Percentiles rank a stretch among this genome's conserved stretches.
These are phyloP conservation scores for Meriones unguiculatus DNA, from an alignment of 2,113 vertebrate species.

Conservation along the genomic window DNA sequence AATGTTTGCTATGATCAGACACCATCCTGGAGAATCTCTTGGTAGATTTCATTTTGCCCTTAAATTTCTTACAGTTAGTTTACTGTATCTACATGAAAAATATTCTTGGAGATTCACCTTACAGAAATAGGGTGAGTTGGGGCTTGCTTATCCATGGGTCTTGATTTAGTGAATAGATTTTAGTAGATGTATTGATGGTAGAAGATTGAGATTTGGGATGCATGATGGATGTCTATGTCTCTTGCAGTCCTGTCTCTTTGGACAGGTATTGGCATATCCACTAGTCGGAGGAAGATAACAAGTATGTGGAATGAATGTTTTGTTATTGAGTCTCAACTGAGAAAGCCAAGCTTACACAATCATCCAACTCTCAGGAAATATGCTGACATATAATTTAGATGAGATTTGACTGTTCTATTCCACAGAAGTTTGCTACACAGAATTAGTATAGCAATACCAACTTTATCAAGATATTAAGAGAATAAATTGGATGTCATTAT, in stretches of 20 bases:
- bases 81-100: background rate
- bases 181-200: background rate
- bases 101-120: background rate
- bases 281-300: background rate
- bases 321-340: background rate
- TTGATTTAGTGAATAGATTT: background rate
- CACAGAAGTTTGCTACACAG: background rate
- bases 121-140: background rate
- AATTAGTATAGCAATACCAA: background rate
- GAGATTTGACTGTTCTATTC: background rate
- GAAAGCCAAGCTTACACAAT: background rate
- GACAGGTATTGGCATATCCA: background rate
- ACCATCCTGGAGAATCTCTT: background rate
- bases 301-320: background rate
- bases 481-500: constrained; percentile 23
- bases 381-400: background rate
- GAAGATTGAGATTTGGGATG: background rate
- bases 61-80: background rate
- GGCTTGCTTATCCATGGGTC: background rate
- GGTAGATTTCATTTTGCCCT: background rate
- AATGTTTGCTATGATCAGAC: background rate
- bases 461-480: background rate
- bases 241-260: background rate
- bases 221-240: rapidly evolving
- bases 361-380: background rate